phyloP scores from a whole-genome alignment of 2,888 invertebrate genomes.

The Euplexia lucipara region DNA sequence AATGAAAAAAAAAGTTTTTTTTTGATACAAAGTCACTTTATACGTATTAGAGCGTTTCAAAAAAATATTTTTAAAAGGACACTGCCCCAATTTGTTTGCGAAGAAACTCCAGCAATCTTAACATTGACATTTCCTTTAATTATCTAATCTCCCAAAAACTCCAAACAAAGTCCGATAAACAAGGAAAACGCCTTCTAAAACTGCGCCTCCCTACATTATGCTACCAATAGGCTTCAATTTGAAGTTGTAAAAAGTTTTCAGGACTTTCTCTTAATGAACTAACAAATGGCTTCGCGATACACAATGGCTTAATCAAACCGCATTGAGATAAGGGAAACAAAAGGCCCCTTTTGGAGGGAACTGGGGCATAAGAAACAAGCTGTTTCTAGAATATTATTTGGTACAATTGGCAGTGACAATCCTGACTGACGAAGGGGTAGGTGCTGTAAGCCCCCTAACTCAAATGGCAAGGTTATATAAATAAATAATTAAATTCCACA shows the following conservation, averaged over 20 bases:
- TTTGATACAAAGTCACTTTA: too few species aligned
- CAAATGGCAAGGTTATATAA: too few species aligned
- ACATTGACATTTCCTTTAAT: constrained; percentile 45
- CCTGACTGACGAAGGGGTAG: neutral
- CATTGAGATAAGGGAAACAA: constrained; percentile 86
- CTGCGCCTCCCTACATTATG: constrained; percentile 41
- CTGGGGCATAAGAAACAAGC: constrained; percentile 30
- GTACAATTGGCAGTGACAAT: neutral
- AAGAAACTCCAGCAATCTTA: constrained; percentile 24
- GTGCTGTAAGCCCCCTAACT: too few species aligned
- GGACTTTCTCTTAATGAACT: constrained; percentile 76
- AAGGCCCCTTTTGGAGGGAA: constrained; percentile 70
- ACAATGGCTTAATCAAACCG: constrained; percentile 86
- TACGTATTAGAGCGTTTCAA: too few species aligned
- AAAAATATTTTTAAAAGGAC: neutral
- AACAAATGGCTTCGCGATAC: constrained; percentile 83
- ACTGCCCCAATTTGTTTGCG: constrained; percentile 7
- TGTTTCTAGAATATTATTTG: constrained; percentile 2
- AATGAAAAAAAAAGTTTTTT: too few species aligned
- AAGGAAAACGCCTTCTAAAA: constrained; percentile 52
- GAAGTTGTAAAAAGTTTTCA: constrained; percentile 63
- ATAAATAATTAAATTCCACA: too few species aligned
- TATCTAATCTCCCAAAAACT: constrained; percentile 43
- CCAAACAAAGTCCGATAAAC: constrained; percentile 51
- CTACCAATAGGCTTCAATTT: constrained; percentile 60